A percentile compares a stretch with the other conserved stretches of the same genome.
phyloP scores from a whole-genome alignment of 2,797 vertebrate species.

The Distichodus sexfasciatus region DNA sequence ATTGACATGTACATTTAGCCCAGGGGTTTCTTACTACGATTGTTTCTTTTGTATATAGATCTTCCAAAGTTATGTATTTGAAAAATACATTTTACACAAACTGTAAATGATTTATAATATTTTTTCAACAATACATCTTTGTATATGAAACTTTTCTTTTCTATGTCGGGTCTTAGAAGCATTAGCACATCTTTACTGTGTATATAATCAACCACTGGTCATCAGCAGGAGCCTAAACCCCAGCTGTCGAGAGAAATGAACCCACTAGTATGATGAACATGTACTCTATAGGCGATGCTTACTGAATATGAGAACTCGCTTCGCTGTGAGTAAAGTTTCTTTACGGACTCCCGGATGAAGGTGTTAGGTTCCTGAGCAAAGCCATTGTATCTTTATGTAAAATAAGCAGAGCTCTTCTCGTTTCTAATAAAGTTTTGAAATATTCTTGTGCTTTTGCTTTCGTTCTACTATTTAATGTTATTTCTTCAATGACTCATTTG shows the following conservation, averaged over 20 bases:
- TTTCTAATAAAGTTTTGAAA: slow-evolving; percentile 97
- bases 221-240: slow-evolving; percentile 65
- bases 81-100: slow-evolving; percentile 88
- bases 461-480: too few relatives aligned
- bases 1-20: slow-evolving; percentile 67
- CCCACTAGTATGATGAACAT: slow-evolving; percentile 73
- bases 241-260: slow-evolving; percentile 73
- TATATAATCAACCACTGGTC: slow-evolving; percentile 74
- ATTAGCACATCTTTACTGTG: slow-evolving; percentile 79
- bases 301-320: slow-evolving; percentile 75
- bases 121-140: slow-evolving; percentile 92
- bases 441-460: slow-evolving; percentile 69
- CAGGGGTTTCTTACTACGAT: slow-evolving; percentile 72
- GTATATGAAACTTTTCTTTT: slow-evolving; percentile 83
- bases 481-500: too few relatives aligned
- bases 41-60: slow-evolving; percentile 87
- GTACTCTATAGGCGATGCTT: slow-evolving; percentile 63
- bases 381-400: slow-evolving; percentile 85
- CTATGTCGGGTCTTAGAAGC: slow-evolving; percentile 82
- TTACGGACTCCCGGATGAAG: slow-evolving; percentile 79
- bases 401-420: slow-evolving; percentile 81
- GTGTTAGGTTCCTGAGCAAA: slow-evolving; percentile 80
- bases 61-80: slow-evolving; percentile 84
- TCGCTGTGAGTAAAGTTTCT: slow-evolving; percentile 63
- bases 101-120: slow-evolving; percentile 96